A percentile compares a stretch with the other conserved stretches of the same genome.
These are phyloP conservation scores for Nothocercus julius DNA, from an alignment of 2,113 vertebrate species.

Conservation along the genomic window DNA sequence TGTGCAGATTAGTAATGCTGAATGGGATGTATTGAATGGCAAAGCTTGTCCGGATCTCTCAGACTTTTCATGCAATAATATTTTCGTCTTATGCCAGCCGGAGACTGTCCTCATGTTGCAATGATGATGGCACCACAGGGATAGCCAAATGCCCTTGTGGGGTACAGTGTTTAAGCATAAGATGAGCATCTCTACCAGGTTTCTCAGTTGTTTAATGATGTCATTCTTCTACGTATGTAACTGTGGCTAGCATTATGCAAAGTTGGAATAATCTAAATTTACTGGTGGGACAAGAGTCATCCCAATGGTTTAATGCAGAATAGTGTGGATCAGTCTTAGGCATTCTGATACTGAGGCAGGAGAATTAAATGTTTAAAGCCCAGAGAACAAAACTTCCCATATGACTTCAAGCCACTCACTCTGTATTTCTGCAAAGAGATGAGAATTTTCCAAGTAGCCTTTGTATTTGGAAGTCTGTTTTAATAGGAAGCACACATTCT, in stretches of 20 bases:
- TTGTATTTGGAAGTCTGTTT: neutral
- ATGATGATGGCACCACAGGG: accelerated
- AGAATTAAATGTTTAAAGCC: neutral
- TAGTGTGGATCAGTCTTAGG: neutral
- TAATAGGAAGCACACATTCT: neutral
- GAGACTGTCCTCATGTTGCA: neutral
- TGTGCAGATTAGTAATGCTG: neutral
- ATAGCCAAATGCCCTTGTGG: accelerated
- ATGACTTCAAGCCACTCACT: accelerated
- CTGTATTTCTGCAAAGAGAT: neutral
- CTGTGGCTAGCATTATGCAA: neutral
- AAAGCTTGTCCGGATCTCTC: neutral
- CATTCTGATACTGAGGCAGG: neutral
- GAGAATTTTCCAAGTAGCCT: neutral
- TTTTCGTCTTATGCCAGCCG: neutral
- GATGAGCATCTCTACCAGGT: accelerated
- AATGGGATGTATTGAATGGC: neutral
- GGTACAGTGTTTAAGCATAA: neutral
- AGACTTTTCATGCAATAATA: neutral
- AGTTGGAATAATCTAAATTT: neutral
- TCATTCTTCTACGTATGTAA: neutral
- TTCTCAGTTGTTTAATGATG: neutral
- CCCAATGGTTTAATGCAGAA: neutral
- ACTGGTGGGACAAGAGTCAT: accelerated
- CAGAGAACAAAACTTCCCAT: neutral